Evolutionary conservation across 2,888 invertebrate genomes (phyloP).

Genomic region (Darwinula stevensoni): DNA sequence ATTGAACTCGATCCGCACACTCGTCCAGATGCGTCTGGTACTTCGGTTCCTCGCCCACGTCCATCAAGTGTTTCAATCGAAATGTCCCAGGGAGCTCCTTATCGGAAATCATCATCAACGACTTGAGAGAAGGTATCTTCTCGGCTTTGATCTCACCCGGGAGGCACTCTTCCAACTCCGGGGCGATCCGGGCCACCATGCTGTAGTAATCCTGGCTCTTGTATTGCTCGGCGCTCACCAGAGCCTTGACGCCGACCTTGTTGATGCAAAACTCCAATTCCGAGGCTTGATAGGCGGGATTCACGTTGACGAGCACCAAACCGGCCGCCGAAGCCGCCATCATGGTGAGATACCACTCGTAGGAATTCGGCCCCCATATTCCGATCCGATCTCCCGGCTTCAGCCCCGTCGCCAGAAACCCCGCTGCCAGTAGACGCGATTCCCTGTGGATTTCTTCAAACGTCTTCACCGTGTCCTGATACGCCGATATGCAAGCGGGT

Average conservation of each 20-base stretch:
- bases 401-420: slow-evolving; percentile 34
- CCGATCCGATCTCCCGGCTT: slow-evolving; percentile 39
- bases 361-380: slow-evolving; percentile 43
- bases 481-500: too few species aligned
- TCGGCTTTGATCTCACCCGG: too few species aligned
- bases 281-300: slow-evolving; percentile 34
- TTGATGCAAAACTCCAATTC: slow-evolving; percentile 40
- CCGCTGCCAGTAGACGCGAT: too few species aligned
- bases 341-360: slow-evolving; percentile 37
- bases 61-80: too few species aligned
- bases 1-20: slow-evolving; percentile 24
- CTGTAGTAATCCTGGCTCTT: slow-evolving; percentile 33
- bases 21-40: too few species aligned
- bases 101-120: background rate
- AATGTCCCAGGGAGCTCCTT: slow-evolving; percentile 18
- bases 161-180: slow-evolving; percentile 22
- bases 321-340: slow-evolving; percentile 39
- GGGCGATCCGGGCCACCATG: slow-evolving; percentile 26
- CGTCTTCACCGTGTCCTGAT: too few species aligned
- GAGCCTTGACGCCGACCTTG: slow-evolving; percentile 32
- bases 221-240: slow-evolving; percentile 30
- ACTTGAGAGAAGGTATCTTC: too few species aligned
- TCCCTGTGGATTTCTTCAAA: too few species aligned
- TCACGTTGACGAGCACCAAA: slow-evolving; percentile 38
- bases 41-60: too few species aligned